phyloP scores from a whole-genome alignment of 2,797 vertebrate species.

The Mormyrops boulengeri region DNA sequence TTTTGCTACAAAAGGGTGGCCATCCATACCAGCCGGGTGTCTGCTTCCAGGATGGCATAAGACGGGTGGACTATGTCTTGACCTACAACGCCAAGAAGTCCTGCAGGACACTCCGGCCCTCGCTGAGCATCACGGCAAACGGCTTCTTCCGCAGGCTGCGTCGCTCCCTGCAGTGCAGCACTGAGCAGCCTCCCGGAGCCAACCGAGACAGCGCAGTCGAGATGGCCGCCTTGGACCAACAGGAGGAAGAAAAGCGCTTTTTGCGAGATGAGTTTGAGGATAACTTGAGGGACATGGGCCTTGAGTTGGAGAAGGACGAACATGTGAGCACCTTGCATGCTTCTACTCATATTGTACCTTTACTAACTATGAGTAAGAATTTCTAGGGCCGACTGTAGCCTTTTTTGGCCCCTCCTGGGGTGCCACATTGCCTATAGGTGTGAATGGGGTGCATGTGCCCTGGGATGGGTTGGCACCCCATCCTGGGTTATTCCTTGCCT shows the following conservation, averaged over 20 bases:
- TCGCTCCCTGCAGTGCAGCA: conserved; percentile 52
- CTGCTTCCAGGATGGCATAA: conserved; percentile 78
- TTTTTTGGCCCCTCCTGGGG: background rate
- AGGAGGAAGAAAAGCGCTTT: conserved; percentile 79
- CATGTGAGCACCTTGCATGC: conserved; percentile 57
- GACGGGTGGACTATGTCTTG: conserved; percentile 85
- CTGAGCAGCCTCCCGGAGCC: conserved; percentile 52
- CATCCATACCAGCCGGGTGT: conserved; percentile 58
- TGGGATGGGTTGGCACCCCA: background rate
- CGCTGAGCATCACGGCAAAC: conserved; percentile 49
- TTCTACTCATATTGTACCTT: background rate
- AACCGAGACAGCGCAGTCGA: conserved; percentile 60
- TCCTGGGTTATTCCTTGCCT: background rate
- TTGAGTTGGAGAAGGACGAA: conserved; percentile 87
- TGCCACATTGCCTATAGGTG: background rate
- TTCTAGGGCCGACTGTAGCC: background rate
- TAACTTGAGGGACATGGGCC: conserved; percentile 80
- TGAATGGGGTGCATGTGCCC: background rate
- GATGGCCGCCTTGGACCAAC: conserved; percentile 63
- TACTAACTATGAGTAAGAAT: background rate
- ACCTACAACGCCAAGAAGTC: conserved; percentile 81
- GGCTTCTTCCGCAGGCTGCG: conserved; percentile 47
- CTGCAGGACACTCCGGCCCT: conserved; percentile 36
- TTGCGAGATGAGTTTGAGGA: conserved; percentile 82
- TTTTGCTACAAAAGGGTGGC: background rate